These are phyloP conservation scores for Gibbula magus DNA, from an alignment of 2,888 invertebrate genomes.

Conservation along the genomic window DNA sequence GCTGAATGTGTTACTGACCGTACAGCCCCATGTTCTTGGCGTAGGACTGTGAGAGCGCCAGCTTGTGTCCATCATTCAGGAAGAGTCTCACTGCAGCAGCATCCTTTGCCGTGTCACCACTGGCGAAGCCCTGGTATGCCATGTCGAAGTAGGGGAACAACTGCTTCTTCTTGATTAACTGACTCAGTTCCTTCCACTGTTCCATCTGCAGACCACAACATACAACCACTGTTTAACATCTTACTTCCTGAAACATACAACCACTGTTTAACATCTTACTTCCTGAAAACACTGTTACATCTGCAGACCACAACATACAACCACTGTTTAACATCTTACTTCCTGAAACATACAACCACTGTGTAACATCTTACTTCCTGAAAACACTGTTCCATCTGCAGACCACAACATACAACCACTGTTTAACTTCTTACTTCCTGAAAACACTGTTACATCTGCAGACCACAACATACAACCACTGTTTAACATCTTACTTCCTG, in stretches of 20 bases:
- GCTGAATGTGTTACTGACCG: slow-evolving; percentile 75
- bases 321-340: too few relatives aligned
- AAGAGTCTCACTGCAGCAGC: slow-evolving; percentile 92
- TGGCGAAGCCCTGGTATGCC: slow-evolving; percentile 89
- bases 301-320: too few relatives aligned
- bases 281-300: not conserved
- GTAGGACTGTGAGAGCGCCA: slow-evolving; percentile 93
- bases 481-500: too few relatives aligned
- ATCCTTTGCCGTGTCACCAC: slow-evolving; percentile 88
- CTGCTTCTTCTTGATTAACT: slow-evolving; percentile 83
- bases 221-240: not conserved
- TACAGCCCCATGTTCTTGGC: slow-evolving; percentile 97
- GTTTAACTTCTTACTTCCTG: too few relatives aligned
- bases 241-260: not conserved
- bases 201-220: slow-evolving; percentile 77
- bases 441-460: too few relatives aligned
- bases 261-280: not conserved
- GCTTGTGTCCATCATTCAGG: slow-evolving; percentile 89
- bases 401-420: too few relatives aligned
- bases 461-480: too few relatives aligned
- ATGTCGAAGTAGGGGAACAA: slow-evolving; percentile 96
- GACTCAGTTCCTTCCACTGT: slow-evolving; percentile 92
- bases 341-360: too few relatives aligned
- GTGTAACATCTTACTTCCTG: too few relatives aligned
- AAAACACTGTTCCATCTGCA: too few relatives aligned